Evolutionary conservation across 2,888 invertebrate species (phyloP), one percentile per base, ranked within the genome.

Genomic region (Melanophora roralis): DNA sequence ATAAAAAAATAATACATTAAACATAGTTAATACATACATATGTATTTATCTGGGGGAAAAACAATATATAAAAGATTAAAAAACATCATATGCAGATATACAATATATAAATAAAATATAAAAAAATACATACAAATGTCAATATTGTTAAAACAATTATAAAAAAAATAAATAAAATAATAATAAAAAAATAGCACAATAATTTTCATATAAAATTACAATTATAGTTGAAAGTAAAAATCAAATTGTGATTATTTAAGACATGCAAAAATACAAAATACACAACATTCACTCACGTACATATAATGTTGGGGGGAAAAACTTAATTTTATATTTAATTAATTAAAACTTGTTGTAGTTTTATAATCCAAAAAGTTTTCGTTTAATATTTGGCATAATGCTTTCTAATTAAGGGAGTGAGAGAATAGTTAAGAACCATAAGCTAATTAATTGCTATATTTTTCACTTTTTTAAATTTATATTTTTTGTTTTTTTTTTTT

Each of bases 161-260:
- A 45, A 32, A 45, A 60, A 57, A 23, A 45, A n/a, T 36, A 64
- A 40, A 38, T 36, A 34, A 57, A 57, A 21, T 11, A 53, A 47
- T 43, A 59, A 53, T 57, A 71, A 8, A 59, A 73, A 72, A 76
- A 73, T 80, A 80, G 76, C 80, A 80, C 76, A 64, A 64, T 72
- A n/a, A 68, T 55, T 75, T 69, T 64, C 57, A 79, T 64, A 68
- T 72, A 38, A 80, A 67, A 79, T 65, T 57, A 55, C 21, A 45
- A 34, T 64, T 51, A 72, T 53, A 65, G 45, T 72, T 78, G 27
- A 40, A 34, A 19, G 27, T n/a, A 36, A 1, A 38, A 49, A 38
- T 6, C 55, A 9, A 27, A 21, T 23, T 14, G 19, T 51, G 8
- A 36, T 47, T n/a, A n/a, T n/a, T n/a, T n/a, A n/a, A 27, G 53